A percentile compares a stretch with the other conserved stretches of the same genome.
phyloP scores from a whole-genome alignment of 1,140 invertebrate species.

The Potamilus streckersoni region DNA sequence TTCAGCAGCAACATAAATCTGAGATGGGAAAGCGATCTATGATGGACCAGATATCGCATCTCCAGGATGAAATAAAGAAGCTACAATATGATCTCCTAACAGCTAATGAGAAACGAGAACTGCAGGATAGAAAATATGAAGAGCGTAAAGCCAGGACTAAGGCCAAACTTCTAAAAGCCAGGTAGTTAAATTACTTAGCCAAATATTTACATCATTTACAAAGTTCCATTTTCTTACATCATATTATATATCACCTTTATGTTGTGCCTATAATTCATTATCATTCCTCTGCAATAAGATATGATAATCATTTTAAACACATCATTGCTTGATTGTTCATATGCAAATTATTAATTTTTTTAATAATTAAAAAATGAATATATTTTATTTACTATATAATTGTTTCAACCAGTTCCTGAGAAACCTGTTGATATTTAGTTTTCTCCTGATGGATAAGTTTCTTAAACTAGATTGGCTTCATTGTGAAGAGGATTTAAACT shows the following conservation, averaged over 20 bases:
- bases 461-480: too few species aligned
- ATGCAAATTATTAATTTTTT: too few species aligned
- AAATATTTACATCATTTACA: too few species aligned
- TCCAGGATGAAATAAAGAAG: slow-evolving; percentile 59
- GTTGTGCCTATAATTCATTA: too few species aligned
- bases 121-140: slow-evolving; percentile 56
- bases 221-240: too few species aligned
- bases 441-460: background rate
- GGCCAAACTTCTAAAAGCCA: slow-evolving; percentile 61
- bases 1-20: slow-evolving; percentile 48
- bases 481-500: too few species aligned
- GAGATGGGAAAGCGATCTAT: slow-evolving; percentile 53
- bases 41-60: slow-evolving; percentile 55
- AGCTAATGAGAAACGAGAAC: slow-evolving; percentile 54
- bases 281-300: too few species aligned
- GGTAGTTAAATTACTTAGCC: slow-evolving; percentile 36
- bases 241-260: too few species aligned
- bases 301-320: too few species aligned
- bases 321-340: too few species aligned
- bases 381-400: background rate
- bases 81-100: slow-evolving; percentile 57
- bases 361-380: background rate
- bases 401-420: background rate
- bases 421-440: background rate
- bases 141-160: slow-evolving; percentile 61